These are phyloP conservation scores for Diaphora mendica DNA, from an alignment of 2,888 invertebrate species.

Conservation along the genomic window DNA sequence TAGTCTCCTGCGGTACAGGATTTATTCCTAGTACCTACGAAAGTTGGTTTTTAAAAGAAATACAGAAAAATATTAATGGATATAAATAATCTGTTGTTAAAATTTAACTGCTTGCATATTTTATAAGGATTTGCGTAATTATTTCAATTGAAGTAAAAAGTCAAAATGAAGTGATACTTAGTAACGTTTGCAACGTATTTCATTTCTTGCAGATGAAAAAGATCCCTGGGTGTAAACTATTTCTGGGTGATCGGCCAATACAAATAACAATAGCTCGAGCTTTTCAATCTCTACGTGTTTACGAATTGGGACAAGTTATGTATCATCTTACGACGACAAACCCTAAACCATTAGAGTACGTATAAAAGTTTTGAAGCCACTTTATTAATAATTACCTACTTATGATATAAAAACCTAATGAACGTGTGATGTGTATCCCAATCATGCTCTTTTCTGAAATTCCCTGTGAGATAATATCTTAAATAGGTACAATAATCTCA, in stretches of 20 bases:
- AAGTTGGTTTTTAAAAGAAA: no score
- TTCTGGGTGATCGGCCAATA: constrained; percentile 80
- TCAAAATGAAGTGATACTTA: neutral
- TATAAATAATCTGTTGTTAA: neutral
- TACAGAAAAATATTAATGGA: neutral
- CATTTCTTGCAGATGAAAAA: constrained; percentile 75
- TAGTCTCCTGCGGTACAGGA: no score
- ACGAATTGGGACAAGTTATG: constrained; percentile 79
- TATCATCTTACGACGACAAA: constrained; percentile 77
- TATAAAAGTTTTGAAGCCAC: constrained; percentile 15
- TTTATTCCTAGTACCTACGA: no score
- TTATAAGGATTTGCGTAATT: neutral
- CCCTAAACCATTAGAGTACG: constrained; percentile 78
- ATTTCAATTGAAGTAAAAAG: neutral
- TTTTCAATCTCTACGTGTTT: constrained; percentile 76
- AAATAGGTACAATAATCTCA: neutral
- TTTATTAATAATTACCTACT: neutral
- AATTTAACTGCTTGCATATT: neutral
- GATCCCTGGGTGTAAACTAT: constrained; percentile 81
- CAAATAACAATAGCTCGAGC: constrained; percentile 82
- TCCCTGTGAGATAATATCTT: neutral
- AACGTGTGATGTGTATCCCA: neutral
- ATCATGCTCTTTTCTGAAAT: neutral
- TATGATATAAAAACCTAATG: neutral
- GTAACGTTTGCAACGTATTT: neutral